Conservation (phyloP, 2,113 vertebrate genomes). For the Passer montanus region DNA sequence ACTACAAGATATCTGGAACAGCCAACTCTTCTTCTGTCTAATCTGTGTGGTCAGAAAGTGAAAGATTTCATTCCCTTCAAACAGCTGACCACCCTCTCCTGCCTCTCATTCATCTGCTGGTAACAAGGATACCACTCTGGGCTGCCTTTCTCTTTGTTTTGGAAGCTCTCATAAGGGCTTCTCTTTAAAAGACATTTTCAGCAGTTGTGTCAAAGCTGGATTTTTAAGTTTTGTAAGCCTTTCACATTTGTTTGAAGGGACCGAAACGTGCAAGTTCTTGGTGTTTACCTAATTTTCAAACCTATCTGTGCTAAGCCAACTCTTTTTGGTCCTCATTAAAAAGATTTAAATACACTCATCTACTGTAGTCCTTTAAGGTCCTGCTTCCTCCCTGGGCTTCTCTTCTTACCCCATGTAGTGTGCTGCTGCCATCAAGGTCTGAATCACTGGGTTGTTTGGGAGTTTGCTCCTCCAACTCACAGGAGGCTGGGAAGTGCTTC, state of each 20-base stretch:
- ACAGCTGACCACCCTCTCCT: neutral
- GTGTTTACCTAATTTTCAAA: neutral
- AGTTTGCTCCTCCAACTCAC: accelerated
- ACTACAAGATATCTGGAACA: slow-evolving; percentile 3
- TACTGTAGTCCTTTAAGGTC: neutral
- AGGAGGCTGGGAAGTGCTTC: neutral
- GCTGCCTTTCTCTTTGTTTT: neutral
- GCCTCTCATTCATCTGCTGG: neutral
- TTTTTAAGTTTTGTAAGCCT: neutral
- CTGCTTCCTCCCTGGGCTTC: neutral
- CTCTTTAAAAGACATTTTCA: neutral
- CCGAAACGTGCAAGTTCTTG: neutral
- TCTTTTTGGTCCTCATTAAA: neutral
- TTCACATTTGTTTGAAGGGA: neutral
- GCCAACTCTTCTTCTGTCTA: neutral
- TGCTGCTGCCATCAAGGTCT: neutral
- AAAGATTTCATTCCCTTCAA: slow-evolving; percentile 23
- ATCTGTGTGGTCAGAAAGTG: slow-evolving; percentile 35
- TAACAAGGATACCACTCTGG: neutral
- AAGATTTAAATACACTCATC: slow-evolving; percentile 2
- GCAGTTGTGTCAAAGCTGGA: neutral
- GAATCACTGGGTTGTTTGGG: neutral
- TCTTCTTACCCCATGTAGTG: accelerated
- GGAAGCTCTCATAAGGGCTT: neutral
- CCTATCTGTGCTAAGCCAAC: neutral